These are phyloP conservation scores for Uloborus diversus DNA, from an alignment of 1,140 invertebrate genomes.

Conservation along the genomic window DNA sequence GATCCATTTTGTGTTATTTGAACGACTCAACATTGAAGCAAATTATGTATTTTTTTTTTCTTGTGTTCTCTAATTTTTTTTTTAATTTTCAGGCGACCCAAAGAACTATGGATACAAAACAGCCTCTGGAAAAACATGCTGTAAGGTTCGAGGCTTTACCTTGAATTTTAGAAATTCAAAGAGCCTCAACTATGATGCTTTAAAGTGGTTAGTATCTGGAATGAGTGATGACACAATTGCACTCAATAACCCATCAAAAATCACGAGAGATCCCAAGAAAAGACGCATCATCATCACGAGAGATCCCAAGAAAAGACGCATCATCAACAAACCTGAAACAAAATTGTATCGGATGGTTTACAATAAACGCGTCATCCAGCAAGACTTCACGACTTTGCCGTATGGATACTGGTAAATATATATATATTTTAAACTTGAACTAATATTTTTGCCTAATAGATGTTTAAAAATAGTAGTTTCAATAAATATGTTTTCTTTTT, in stretches of 20 bases:
- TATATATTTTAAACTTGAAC: too few species aligned
- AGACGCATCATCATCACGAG: too few species aligned
- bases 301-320: not conserved
- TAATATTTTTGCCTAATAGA: too few species aligned
- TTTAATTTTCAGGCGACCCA: not conserved
- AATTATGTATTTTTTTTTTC: not conserved
- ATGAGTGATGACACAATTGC: not conserved
- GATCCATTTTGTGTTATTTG: too few species aligned
- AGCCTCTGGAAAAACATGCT: not conserved
- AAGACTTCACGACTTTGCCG: not conserved
- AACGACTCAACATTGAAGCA: too few species aligned
- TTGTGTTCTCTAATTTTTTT: too few species aligned
- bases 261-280: too few species aligned
- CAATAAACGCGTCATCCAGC: not conserved
- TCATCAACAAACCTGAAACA: not conserved
- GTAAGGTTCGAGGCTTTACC: not conserved
- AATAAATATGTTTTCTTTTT: too few species aligned
- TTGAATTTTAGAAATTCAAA: not conserved
- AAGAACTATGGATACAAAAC: constrained; percentile 4
- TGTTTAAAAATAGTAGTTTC: too few species aligned
- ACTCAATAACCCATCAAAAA: not conserved
- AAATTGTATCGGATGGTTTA: constrained; percentile 9
- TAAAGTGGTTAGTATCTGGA: not conserved
- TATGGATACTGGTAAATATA: too few species aligned
- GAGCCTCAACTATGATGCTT: not conserved